Percentiles rank a stretch among this genome's conserved stretches.
These are phyloP conservation scores for Egretta garzetta DNA, from an alignment of 2,113 vertebrate genomes.

Conservation along the genomic window DNA sequence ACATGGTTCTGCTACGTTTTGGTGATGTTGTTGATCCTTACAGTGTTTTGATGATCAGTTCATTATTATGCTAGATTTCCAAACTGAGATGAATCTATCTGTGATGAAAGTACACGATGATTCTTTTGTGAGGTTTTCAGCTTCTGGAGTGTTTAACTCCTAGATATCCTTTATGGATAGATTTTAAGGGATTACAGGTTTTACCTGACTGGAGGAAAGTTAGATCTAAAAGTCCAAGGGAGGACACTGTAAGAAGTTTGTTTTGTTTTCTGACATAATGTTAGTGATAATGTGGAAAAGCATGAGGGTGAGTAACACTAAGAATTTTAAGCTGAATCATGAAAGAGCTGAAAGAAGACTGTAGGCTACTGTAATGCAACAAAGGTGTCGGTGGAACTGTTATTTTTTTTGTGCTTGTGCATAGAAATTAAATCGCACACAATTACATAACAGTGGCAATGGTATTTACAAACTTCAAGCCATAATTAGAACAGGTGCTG, in stretches of 20 bases:
- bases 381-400: not conserved
- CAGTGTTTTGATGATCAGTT: not conserved
- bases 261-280: not conserved
- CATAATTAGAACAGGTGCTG: not conserved
- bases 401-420: not conserved
- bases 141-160: not conserved
- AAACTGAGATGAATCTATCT: not conserved
- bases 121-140: not conserved
- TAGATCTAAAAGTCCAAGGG: not conserved
- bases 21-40: rapidly evolving
- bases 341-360: not conserved
- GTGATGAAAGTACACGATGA: not conserved
- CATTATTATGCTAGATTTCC: not conserved
- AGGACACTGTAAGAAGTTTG: not conserved
- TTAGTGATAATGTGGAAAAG: not conserved
- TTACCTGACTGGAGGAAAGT: not conserved
- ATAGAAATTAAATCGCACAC: not conserved
- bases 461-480: not conserved
- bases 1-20: not conserved
- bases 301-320: not conserved
- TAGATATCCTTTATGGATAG: not conserved
- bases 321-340: not conserved
- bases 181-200: not conserved
- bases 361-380: not conserved
- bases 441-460: not conserved